Base-by-base conservation (phyloP, 2,888 invertebrate species). In the Cryptus viduatorius region DNA sequence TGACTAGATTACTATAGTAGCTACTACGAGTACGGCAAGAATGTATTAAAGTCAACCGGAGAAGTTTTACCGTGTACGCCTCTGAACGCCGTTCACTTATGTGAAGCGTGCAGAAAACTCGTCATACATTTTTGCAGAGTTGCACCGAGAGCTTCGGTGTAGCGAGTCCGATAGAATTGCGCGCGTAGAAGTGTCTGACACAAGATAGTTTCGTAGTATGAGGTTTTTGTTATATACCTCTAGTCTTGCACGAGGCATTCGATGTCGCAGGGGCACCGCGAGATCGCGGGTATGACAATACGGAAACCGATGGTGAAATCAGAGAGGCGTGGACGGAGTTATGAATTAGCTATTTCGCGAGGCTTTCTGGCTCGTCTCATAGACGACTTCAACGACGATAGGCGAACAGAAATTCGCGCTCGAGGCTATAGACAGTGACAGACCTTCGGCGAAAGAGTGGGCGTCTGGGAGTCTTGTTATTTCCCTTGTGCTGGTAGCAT, bases 271-370 rank as follows among this genome's bases (percentile, higher is more conserved):
- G 64, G 14, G 50, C 82, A 61, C 59, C 24, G 64, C 50, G 64
- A 48, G 59, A 84, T 75, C 73, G n/a, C 79, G 69, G 59, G 59
- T 79, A 79, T 79, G 82, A 76, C 82, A 82, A 84, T 84, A 79
- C 73, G 71, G 64, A 48, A 67, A 75, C 61, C 48, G 67, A 83
- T 83, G 85, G 76, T 71, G 87, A 84, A 87, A 87, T 82, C 87
- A 79, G 75, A 82, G 86, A 88, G 89, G 90, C 90, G 91, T 91
- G 90, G 88, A 89, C 83, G 75, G 88, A 86, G 88, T 91, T 90
- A 89, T 90, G 91, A 91, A 90, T 91, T 89, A 90, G 88, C 86
- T 85, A 72, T 81, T 78, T 68, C 68, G 50, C 82, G 82, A 67
- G 82, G 61, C 78, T 61, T 44, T 42, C 37, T 19, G 53, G 61